Base-by-base conservation (phyloP, 2,888 invertebrate species). In the Scrobipalpa atriplicella region DNA sequence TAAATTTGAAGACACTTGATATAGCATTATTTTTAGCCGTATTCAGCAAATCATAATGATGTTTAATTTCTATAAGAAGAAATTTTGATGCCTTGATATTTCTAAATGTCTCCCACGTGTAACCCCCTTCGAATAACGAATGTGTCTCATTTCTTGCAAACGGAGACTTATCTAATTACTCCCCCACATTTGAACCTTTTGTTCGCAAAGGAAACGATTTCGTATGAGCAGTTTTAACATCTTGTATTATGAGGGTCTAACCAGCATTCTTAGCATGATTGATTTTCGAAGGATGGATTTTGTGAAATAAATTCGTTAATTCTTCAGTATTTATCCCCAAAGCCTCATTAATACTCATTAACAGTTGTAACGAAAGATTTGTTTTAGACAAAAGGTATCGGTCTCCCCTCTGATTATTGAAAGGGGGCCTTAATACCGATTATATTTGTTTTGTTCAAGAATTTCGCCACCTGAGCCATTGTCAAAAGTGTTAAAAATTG, bases 401-500 rank as follows among this genome's bases (percentile, higher is more conserved):
- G 16, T 18, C 73, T 29, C 77, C 75, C 70, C 73, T 75, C 77
- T 82, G 83, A 86, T 87, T 87, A 89, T 88, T 84, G 84, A 83
- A 84, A 84, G 82, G 78, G 54, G 83, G 74, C 78, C 72, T 78
- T 86, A 88, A 88, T 87, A 85, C 83, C 87, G 87, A 89, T 89
- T 89, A 88, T 89, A 89, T 89, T 86, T 87, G 86, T 87, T 29
- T 29, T 29, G 29, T 29, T 29, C 29, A 87, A 87, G 85, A 81
- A 81, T 87, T 83, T 85, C 78, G 82, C 83, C 89, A 89, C 89
- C 89, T 90, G 89, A 87, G 85, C 80, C 83, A 81, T 84, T 52
- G 18, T 1, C 47, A 16, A 47, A 47, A 47, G 29, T 5, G 29
- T 29, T 3, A 29, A 29, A 29, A 29, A 29, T 3, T 29, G 5